Evolutionary conservation across 2,113 vertebrate species (phyloP).

Genomic region (Phyllopteryx taeniolatus): DNA sequence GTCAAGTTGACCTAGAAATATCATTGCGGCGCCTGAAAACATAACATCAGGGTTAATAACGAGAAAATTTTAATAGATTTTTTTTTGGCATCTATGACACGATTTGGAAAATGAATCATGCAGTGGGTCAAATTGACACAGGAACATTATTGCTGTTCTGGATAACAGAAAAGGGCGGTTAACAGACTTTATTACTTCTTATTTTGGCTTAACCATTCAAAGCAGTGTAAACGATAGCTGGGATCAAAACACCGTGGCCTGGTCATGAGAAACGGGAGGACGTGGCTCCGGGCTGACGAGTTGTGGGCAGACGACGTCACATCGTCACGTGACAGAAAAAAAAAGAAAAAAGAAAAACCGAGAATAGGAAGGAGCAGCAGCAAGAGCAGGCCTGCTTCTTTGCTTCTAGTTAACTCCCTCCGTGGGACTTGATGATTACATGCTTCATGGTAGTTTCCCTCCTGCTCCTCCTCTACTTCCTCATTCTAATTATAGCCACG

Average conservation of each 20-base stretch:
- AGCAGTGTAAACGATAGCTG: not conserved
- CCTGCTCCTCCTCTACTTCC: constrained; percentile 37
- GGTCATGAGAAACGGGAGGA: constrained; percentile 37
- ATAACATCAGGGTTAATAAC: not conserved
- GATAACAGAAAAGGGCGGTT: not conserved
- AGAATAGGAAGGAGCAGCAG: constrained; percentile 51
- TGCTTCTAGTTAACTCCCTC: constrained; percentile 50
- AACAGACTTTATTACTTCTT: not conserved
- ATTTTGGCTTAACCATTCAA: not conserved
- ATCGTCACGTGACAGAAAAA: constrained; percentile 49
- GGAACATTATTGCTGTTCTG: not conserved
- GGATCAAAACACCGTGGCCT: not conserved
- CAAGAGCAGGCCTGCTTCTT: constrained; percentile 41
- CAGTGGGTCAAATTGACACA: not conserved
- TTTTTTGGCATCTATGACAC: not conserved
- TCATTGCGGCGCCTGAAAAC: not conserved
- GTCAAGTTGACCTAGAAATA: not conserved
- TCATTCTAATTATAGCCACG: constrained; percentile 51
- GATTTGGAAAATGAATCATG: not conserved
- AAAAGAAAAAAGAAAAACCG: not conserved
- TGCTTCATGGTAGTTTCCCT: constrained; percentile 34
- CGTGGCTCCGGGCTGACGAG: constrained; percentile 35
- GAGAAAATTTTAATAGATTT: not conserved
- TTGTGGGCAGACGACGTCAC: constrained; percentile 25
- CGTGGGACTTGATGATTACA: constrained; percentile 33